Evolutionary conservation across 2,888 invertebrate genomes (phyloP).

Genomic region (Desoria tigrina): DNA sequence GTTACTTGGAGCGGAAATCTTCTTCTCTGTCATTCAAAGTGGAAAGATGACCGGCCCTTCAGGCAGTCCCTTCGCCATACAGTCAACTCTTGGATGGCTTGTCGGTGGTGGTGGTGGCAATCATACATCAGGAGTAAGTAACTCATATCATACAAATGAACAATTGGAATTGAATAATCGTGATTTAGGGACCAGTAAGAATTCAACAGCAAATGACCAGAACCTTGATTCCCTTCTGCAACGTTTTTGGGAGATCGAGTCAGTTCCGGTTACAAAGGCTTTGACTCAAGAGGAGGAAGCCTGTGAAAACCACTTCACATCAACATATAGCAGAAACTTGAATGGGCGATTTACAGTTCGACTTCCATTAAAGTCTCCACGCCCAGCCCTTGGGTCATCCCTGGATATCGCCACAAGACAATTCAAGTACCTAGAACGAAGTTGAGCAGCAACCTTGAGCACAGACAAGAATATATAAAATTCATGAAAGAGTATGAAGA

Average conservation of each 20-base stretch:
- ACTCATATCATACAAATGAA: no score
- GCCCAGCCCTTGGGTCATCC: background rate
- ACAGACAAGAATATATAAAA: conserved; percentile 13
- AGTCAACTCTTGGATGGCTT: conserved; percentile 29
- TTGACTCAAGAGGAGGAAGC: conserved; percentile 21
- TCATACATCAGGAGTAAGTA: background rate
- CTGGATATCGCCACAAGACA: conserved; percentile 5
- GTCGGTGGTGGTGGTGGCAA: conserved; percentile 15
- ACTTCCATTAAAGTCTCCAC: conserved; percentile 2
- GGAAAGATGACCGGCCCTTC: conserved; percentile 14
- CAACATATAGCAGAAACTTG: background rate
- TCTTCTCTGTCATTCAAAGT: conserved; percentile 15
- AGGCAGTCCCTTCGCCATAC: conserved; percentile 21
- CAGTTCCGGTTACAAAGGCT: background rate
- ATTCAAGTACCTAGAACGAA: conserved; percentile 13
- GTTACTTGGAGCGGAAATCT: conserved; percentile 31
- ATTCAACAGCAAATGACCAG: background rate
- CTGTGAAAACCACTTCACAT: conserved; percentile 20
- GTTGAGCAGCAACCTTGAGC: conserved; percentile 4
- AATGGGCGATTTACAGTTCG: conserved; percentile 12
- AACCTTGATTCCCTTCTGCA: conserved; percentile 9
- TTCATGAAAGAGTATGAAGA: conserved; percentile 29
- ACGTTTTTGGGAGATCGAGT: conserved; percentile 28
- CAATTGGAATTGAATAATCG: no score
- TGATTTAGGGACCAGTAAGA: no score